These are phyloP conservation scores for Buceros bicornis DNA, from an alignment of 2,797 vertebrate genomes.

Conservation along the genomic window DNA sequence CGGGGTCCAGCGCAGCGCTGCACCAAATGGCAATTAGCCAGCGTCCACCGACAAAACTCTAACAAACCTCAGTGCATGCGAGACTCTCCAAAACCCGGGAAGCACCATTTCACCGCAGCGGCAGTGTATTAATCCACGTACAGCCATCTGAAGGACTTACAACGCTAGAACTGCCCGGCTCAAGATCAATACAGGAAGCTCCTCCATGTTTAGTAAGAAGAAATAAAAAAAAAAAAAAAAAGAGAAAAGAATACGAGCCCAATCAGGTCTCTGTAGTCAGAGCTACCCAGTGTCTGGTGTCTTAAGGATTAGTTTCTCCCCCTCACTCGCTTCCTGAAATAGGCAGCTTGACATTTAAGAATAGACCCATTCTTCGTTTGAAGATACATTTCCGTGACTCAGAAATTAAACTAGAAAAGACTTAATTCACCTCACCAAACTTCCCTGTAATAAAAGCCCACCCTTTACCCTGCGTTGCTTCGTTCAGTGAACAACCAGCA, in stretches of 20 bases:
- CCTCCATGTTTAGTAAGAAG: neutral
- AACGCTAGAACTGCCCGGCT: neutral
- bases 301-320: neutral
- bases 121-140: conserved; percentile 64
- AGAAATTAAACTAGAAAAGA: conserved; percentile 27
- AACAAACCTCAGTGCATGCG: too few species aligned
- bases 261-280: neutral
- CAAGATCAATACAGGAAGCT: conserved; percentile 26
- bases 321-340: neutral
- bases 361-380: conserved; percentile 19
- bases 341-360: conserved; percentile 48
- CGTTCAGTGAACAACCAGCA: neutral
- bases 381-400: conserved; percentile 6
- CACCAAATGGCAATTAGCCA: neutral
- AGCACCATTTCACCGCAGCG: conserved; percentile 22
- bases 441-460: neutral
- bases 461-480: neutral
- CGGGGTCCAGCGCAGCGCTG: neutral
- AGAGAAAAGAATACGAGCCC: too few species aligned
- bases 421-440: neutral
- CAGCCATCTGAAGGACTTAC: conserved; percentile 39
- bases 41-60: neutral
- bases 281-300: neutral
- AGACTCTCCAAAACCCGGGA: conserved; percentile 9
- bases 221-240: neutral